Evolutionary conservation across 2,113 vertebrate species (phyloP).

Genomic region (Sciurus niger): DNA sequence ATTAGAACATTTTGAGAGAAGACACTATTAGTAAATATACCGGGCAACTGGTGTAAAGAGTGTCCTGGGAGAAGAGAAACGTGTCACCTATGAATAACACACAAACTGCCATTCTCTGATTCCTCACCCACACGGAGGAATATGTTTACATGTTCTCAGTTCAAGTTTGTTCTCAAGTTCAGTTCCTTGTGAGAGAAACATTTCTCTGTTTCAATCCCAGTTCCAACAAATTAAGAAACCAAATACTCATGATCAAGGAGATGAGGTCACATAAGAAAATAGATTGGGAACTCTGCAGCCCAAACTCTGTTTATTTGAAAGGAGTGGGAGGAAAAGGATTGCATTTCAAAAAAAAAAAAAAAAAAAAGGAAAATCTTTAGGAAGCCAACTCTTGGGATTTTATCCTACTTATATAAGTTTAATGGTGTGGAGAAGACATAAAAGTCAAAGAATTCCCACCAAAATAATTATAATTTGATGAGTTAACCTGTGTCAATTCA

Average conservation of each 20-base stretch:
- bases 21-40: background rate
- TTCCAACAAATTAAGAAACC: constrained; percentile 11
- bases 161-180: background rate
- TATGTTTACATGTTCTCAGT: background rate
- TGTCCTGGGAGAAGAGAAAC: background rate
- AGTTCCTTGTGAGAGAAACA: background rate
- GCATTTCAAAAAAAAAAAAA: background rate
- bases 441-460: background rate
- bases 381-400: background rate
- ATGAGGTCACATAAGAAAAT: background rate
- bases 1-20: constrained; percentile 61
- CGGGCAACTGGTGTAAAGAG: background rate
- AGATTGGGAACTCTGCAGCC: background rate
- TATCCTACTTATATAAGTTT: background rate
- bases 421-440: background rate
- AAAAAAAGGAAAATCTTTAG: background rate
- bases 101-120: constrained; percentile 2
- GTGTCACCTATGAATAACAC: background rate
- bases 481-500: background rate
- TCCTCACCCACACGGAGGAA: background rate
- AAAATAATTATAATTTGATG: background rate
- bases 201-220: constrained; percentile 28
- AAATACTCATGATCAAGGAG: background rate
- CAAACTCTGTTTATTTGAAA: background rate
- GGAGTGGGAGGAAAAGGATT: background rate